Conservation (phyloP, 2,113 vertebrate species). For the Amazona guildingii region DNA sequence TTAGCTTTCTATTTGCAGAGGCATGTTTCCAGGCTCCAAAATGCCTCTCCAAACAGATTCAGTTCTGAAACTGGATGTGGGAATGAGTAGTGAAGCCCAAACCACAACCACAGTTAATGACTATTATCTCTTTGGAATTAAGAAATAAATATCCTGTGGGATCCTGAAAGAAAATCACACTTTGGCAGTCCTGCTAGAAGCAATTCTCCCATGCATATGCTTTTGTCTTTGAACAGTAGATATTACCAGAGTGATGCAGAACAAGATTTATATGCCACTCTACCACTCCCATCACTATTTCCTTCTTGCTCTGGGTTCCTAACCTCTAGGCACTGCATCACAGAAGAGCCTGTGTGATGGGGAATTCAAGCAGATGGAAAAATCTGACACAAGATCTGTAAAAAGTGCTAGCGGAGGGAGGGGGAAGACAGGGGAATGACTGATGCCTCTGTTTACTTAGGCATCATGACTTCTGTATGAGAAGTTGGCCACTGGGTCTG, state of each 20-base stretch:
- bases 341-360: neutral
- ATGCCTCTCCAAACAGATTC: neutral
- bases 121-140: neutral
- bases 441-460: neutral
- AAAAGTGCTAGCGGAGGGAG: neutral
- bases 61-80: constrained; percentile 16
- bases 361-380: neutral
- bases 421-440: neutral
- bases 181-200: neutral
- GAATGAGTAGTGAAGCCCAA: constrained; percentile 37
- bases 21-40: constrained; percentile 22
- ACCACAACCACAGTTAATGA: constrained; percentile 16
- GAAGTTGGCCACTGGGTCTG: neutral
- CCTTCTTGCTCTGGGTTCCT: neutral
- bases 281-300: neutral
- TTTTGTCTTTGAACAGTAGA: neutral
- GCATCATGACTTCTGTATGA: neutral
- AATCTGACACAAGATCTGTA: neutral
- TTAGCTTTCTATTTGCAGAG: constrained; percentile 27
- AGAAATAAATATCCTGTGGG: neutral
- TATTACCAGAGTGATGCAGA: neutral
- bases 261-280: neutral
- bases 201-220: neutral
- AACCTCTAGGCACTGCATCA: neutral
- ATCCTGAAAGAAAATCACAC: neutral